Base-by-base conservation (phyloP, 64 coral and sea anemone genomes). In the Pocillopora damicornis region DNA sequence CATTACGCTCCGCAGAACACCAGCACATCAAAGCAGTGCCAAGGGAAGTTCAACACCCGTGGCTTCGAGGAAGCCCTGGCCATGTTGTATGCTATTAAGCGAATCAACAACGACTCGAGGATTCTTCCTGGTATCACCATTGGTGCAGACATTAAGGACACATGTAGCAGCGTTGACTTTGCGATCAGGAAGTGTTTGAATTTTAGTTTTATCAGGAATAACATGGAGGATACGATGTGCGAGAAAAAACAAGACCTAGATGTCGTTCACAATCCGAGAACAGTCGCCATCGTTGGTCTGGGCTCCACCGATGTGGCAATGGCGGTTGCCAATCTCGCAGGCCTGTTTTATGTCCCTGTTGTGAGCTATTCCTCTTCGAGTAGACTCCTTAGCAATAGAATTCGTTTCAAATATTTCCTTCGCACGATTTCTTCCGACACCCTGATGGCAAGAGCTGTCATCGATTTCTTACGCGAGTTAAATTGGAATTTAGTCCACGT, bases 351-450 rank as follows among this genome's bases (percentile, higher is more conserved):
- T 72, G 93, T 98, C 14, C 95, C 92, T 2, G 92, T 98, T 13
- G 87, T 98, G 2, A 85, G 92, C 22, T 94, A 89, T 66, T 81
- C 87, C 9, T 91, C 95, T 1, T 80, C 92, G 20, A 98, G 95
- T 86, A 90, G 92, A 36, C 74, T 94, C 2, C 83, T 98, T 2
- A 98, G 76, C 75, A 98, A 98, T 65, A 66, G 94, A 16, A 89
- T 82, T 74, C 94, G 94, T 35, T 94, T 98, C 58, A 91, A 87
- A 26, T 98, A 98, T 77, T 98, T 94, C 15, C 83, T 98, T 6
- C 75, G 95, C 7, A 98, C 95, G 14, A 66, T 98, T 11, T 74
- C 95, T 5, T 94, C 95, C 13, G 92, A 98, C 69, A 59, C 76
- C 45, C 76, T 94, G 15, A 80, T 94, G 79, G 89, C 89, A 2